Evolutionary conservation across 2,888 invertebrate species (phyloP).

Genomic region (Furcula furcula): DNA sequence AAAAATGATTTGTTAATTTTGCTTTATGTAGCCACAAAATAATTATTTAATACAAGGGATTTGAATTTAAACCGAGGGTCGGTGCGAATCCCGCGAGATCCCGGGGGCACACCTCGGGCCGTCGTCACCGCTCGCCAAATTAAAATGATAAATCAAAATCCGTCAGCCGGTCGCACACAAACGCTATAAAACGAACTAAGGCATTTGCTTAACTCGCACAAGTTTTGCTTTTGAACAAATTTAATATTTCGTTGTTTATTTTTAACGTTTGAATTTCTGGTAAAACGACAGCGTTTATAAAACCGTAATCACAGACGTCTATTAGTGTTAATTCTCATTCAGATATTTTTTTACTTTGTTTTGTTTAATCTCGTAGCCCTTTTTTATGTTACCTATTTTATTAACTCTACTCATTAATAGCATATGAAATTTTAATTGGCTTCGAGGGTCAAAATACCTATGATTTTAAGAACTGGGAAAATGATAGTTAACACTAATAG

Average conservation of each 20-base stretch:
- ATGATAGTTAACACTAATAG: no score
- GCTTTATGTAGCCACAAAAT: constrained; percentile 47
- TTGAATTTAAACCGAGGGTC: constrained; percentile 61
- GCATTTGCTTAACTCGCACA: constrained; percentile 33
- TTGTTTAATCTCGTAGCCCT: no score
- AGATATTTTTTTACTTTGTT: not conserved
- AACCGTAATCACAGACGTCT: no score
- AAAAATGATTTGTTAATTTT: constrained; percentile 40
- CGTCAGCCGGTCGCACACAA: constrained; percentile 51
- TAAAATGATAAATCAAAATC: constrained; percentile 79
- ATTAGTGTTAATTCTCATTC: no score
- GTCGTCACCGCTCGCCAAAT: constrained; percentile 70
- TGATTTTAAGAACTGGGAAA: no score
- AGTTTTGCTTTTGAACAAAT: constrained; percentile 28
- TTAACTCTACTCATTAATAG: no score
- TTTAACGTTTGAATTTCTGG: constrained; percentile 16
- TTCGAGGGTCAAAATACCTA: no score
- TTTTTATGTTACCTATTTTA: no score
- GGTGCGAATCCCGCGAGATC: constrained; percentile 47
- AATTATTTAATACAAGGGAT: constrained; percentile 63
- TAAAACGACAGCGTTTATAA: no score
- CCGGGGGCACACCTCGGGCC: constrained; percentile 53
- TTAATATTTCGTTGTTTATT: constrained; percentile 26
- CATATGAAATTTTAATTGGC: no score
- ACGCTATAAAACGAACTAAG: constrained; percentile 34